These are phyloP conservation scores for Pedetes capensis DNA, from an alignment of 2,113 vertebrate species.

Conservation along the genomic window DNA sequence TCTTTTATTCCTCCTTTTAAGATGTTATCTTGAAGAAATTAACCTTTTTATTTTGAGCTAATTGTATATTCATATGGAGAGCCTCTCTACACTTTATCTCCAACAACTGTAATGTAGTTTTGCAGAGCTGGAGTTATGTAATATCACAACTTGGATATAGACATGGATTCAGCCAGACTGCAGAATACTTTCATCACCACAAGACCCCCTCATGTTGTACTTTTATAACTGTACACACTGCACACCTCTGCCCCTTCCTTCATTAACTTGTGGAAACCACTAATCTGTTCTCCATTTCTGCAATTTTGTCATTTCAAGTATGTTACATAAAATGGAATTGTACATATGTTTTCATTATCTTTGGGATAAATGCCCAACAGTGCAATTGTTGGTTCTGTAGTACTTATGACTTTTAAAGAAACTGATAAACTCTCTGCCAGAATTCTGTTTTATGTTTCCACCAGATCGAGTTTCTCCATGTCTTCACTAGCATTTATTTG, in stretches of 20 bases:
- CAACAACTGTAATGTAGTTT: accelerated
- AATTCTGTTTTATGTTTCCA: not conserved
- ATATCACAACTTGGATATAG: not conserved
- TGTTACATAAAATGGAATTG: not conserved
- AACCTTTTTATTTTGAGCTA: slow-evolving; percentile 5
- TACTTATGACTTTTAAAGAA: not conserved
- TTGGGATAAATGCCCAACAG: not conserved
- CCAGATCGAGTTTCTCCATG: not conserved
- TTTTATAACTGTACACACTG: not conserved
- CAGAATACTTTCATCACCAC: too few relatives aligned
- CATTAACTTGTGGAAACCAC: not conserved
- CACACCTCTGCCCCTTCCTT: not conserved
- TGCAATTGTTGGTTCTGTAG: not conserved
- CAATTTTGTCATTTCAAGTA: not conserved
- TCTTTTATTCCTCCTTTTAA: not conserved
- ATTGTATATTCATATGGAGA: not conserved
- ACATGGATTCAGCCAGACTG: too few relatives aligned
- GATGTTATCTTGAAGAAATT: not conserved
- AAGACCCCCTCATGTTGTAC: not conserved
- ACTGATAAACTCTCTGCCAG: not conserved
- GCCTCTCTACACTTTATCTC: not conserved
- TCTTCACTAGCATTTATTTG: not conserved
- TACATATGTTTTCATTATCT: not conserved
- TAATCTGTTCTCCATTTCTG: not conserved
- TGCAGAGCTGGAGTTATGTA: not conserved